phyloP scores from a whole-genome alignment of 2,888 invertebrate species.

The Trichogramma dendrolimi region DNA sequence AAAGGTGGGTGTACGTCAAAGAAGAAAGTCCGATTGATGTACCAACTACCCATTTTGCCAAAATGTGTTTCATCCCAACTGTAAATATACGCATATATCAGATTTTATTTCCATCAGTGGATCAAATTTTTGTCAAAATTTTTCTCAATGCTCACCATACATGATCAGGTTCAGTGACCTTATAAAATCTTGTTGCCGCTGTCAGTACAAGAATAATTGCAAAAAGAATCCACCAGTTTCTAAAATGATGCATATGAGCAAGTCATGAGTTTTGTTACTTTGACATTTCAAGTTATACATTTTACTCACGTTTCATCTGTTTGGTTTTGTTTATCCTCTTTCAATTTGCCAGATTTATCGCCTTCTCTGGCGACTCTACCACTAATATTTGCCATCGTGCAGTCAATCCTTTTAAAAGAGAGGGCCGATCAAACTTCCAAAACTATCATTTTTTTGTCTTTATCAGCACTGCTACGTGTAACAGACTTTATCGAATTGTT shows the following conservation, averaged over 20 bases:
- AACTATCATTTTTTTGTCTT: no score
- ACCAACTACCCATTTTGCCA: conserved; percentile 98
- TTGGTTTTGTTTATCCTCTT: no score
- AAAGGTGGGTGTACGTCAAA: conserved; percentile 97
- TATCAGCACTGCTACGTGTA: no score
- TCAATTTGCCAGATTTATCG: no score
- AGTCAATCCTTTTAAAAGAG: no score
- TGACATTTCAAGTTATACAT: no score
- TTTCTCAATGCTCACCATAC: conserved; percentile 69
- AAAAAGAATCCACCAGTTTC: conserved; percentile 67
- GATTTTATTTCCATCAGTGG: conserved; percentile 2
- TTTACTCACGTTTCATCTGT: no score
- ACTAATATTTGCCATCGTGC: no score
- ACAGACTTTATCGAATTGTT: no score
- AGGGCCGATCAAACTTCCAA: no score
- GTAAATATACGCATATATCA: conserved; percentile 40
- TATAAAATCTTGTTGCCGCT: conserved; percentile 76
- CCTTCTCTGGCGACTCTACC: no score
- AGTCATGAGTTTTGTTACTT: no score
- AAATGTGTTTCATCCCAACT: conserved; percentile 99
- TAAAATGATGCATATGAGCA: conserved; percentile 34
- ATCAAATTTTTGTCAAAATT: neutral
- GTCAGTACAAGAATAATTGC: conserved; percentile 64
- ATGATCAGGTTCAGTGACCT: conserved; percentile 87
- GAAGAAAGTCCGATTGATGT: conserved; percentile 94